phyloP scores from a whole-genome alignment of 2,113 vertebrate genomes.

The Elachura formosa region DNA sequence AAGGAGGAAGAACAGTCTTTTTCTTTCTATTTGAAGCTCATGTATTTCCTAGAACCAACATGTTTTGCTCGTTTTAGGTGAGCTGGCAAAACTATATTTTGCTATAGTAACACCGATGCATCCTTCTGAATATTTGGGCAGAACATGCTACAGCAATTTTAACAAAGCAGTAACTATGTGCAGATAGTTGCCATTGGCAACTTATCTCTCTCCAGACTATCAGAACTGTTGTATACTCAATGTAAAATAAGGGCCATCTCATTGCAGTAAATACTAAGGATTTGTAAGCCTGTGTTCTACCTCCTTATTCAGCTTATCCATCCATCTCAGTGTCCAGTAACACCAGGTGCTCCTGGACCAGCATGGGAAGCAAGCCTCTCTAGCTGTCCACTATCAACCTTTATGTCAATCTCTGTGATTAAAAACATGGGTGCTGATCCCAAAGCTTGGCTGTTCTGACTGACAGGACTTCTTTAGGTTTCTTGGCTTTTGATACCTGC shows the following conservation, averaged over 20 bases:
- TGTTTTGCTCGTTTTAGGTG: background rate
- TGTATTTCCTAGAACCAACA: background rate
- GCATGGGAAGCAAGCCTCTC: background rate
- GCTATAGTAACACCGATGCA: background rate
- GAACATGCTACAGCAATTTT: background rate
- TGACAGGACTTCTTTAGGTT: background rate
- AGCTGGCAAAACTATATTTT: background rate
- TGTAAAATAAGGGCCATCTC: background rate
- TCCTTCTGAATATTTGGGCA: background rate
- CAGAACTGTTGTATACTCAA: rapidly evolving
- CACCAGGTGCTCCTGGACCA: background rate
- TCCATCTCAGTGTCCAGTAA: background rate
- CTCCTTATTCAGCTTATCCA: background rate
- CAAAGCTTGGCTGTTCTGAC: background rate
- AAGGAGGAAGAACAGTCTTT: background rate
- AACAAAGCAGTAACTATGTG: background rate
- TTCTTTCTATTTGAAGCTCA: background rate
- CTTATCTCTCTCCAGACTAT: background rate
- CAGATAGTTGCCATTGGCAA: background rate
- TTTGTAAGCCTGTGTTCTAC: background rate
- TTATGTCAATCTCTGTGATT: background rate
- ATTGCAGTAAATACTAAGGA: background rate
- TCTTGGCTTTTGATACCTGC: background rate
- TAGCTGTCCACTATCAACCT: background rate
- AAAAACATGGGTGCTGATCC: background rate